Evolutionary conservation across 2,888 invertebrate genomes (phyloP), one percentile per base, ranked within the genome.

Genomic region (Apodemia mormo): DNA sequence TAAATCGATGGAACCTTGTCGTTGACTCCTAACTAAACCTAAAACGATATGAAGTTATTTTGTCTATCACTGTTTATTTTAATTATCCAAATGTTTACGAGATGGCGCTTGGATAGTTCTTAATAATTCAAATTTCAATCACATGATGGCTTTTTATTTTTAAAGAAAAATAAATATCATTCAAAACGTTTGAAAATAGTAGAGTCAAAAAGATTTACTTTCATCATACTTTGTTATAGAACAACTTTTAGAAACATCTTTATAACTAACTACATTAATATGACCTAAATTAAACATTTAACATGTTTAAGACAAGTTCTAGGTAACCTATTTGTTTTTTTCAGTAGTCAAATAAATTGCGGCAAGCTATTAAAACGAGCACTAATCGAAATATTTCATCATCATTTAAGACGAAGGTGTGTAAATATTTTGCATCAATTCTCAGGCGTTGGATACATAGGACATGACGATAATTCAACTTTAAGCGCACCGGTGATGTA

Each of bases 401-500:
- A 54, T 65, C 8, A 49, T 54, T 66, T 49, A 54, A 68, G 49
- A 65, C 33, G 66, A 66, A 68, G 67, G 58, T 72, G n/a, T 76
- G 76, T 80, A 78, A 80, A 82, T 79, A 82, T 86, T 86, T 87
- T 81, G 85, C 84, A 86, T 84, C 81, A 81, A 80, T 85, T 85
- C 86, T 80, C 77, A 85, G 82, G 84, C 79, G 81, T 82, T 56
- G 65, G 65, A 82, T 86, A 85, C 85, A 85, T 85, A 85, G 80
- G 83, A 85, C 83, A 84, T 87, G 88, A 90, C 88, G 87, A 89
- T 91, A 88, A 58, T 58, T 58, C 37, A 64, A 64, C 64, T 64
- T 90, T 86, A 83, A 83, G 85, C 83, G 84, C 83, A 85, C 85
- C 86, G 83, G 79, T 85, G 89, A 89, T 89, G 88, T 91, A 90